Evolutionary conservation across 2,888 invertebrate species (phyloP).

Genomic region (Tupiocoris notatus): DNA sequence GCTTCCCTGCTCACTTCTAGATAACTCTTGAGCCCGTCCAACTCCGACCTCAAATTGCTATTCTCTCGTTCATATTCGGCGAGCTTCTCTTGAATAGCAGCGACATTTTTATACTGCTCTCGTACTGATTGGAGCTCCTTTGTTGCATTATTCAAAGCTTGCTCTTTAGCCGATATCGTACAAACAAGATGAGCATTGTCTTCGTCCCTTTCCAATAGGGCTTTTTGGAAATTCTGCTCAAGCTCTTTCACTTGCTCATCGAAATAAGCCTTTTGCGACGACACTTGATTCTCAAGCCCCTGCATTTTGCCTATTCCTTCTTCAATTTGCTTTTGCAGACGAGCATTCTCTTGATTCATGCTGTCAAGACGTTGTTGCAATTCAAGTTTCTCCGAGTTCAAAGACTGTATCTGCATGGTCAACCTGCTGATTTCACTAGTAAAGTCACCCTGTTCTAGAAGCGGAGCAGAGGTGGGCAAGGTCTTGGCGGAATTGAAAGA

Average conservation of each 20-base stretch:
- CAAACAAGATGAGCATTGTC: constrained; percentile 42
- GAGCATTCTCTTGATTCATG: constrained; percentile 4
- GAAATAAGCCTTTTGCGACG: constrained; percentile 25
- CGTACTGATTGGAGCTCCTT: constrained; percentile 52
- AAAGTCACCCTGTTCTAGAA: background rate
- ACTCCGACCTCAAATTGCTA: constrained; percentile 26
- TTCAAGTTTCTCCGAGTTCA: background rate
- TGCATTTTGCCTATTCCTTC: background rate
- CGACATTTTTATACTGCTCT: constrained; percentile 3
- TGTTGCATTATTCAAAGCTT: constrained; percentile 57
- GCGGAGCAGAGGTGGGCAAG: background rate
- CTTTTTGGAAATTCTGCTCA: constrained; percentile 44
- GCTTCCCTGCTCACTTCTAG: constrained; percentile 55
- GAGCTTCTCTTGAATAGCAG: background rate
- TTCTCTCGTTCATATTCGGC: constrained; percentile 28
- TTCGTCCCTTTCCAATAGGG: constrained; percentile 43
- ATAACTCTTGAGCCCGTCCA: constrained; percentile 62
- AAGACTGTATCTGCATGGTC: background rate
- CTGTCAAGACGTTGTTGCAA: background rate
- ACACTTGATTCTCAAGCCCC: constrained; percentile 1
- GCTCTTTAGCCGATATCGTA: constrained; percentile 44
- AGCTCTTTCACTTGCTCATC: constrained; percentile 37
- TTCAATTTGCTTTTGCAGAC: constrained; percentile 22
- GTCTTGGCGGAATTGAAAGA: background rate
- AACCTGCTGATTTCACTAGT: background rate